Evolutionary conservation across 2,888 invertebrate species (phyloP).

Genomic region (Leptopilina drosophilae): DNA sequence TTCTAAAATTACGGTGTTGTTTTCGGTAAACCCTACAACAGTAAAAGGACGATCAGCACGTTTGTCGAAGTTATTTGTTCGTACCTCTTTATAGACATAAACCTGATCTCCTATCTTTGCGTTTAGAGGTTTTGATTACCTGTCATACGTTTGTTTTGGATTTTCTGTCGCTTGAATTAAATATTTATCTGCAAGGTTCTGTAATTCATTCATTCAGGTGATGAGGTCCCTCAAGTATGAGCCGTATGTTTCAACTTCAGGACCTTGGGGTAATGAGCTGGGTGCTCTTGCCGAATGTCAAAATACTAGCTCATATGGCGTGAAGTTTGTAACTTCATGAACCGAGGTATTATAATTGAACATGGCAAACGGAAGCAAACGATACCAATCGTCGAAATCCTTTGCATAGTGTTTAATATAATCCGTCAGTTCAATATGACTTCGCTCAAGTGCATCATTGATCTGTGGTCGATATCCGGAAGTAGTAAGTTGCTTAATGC

Average conservation of each 20-base stretch:
- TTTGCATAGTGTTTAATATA: too few relatives aligned
- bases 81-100: neutral
- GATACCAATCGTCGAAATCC: slow-evolving; percentile 11
- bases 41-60: neutral
- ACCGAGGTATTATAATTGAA: neutral
- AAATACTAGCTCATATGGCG: neutral
- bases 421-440: too few relatives aligned
- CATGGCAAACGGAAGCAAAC: neutral
- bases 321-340: neutral
- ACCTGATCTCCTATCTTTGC: neutral
- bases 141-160: neutral
- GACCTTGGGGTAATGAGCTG: neutral
- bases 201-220: neutral
- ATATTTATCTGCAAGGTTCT: neutral
- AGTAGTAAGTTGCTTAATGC: too few relatives aligned
- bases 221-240: neutral
- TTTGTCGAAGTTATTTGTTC: neutral
- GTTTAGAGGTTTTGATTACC: neutral
- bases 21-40: neutral
- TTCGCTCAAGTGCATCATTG: too few relatives aligned
- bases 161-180: neutral
- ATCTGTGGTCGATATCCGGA: too few relatives aligned
- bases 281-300: neutral
- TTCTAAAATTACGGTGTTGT: neutral
- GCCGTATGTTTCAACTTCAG: neutral